A percentile compares a stretch with the other conserved stretches of the same genome.
Evolutionary conservation across 2,888 invertebrate species (phyloP).

Genomic region (Aspidapion aeneum): DNA sequence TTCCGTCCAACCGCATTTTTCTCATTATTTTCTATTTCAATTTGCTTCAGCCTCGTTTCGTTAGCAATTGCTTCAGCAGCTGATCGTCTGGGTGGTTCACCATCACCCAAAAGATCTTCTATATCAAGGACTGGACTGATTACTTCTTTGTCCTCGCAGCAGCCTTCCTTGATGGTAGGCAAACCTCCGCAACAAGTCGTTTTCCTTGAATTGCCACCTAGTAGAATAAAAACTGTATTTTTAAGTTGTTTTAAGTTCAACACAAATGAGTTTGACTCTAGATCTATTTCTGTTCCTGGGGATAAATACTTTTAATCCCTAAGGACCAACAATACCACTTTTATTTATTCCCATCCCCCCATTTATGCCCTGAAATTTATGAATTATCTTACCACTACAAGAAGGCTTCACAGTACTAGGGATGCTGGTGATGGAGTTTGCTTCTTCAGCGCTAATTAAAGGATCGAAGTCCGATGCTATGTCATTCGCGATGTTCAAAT

Average conservation of each 20-base stretch:
- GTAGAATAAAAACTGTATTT: too few species aligned
- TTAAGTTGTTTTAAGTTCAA: too few species aligned
- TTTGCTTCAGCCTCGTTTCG: background rate
- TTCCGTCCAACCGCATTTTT: too few species aligned
- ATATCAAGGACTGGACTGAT: conserved; percentile 55
- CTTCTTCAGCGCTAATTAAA: conserved; percentile 34
- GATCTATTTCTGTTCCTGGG: too few species aligned
- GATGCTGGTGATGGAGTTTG: conserved; percentile 17
- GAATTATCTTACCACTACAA: too few species aligned
- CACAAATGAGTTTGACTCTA: too few species aligned
- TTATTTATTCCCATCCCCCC: too few species aligned
- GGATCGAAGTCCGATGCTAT: conserved; percentile 44
- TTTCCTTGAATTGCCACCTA: conserved; percentile 21
- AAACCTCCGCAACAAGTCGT: conserved; percentile 35
- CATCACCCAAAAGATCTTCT: conserved; percentile 53
- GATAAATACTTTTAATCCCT: too few species aligned
- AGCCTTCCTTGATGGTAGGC: conserved; percentile 48
- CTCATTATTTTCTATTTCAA: conserved; percentile 5
- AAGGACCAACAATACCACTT: too few species aligned
- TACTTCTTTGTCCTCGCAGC: conserved; percentile 45
- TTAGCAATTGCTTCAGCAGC: background rate
- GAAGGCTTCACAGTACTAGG: conserved; percentile 28
- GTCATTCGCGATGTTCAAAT: conserved; percentile 59
- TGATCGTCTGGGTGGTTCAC: conserved; percentile 1
- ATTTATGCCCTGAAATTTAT: too few species aligned